Evolutionary conservation across 2,888 invertebrate species (phyloP).

Genomic region (Oxyteleia sp.): DNA sequence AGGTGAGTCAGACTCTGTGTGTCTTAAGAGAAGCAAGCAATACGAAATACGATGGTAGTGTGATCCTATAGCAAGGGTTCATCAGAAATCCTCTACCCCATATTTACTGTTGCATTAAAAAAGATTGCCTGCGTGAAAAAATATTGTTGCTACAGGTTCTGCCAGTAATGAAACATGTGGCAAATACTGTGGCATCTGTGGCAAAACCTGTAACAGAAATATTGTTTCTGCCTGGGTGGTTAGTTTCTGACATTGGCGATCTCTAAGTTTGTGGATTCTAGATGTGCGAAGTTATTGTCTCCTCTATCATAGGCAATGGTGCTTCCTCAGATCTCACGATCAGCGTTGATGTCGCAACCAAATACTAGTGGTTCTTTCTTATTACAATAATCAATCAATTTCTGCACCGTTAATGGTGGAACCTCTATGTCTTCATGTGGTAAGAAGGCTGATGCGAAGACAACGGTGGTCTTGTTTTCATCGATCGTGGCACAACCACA

Average conservation of each 20-base stretch:
- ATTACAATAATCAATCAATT: background rate
- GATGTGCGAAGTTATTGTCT: too few relatives aligned
- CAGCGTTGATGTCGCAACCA: background rate
- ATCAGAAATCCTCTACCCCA: background rate
- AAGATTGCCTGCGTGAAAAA: background rate
- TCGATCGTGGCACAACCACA: too few relatives aligned
- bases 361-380: background rate
- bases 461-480: background rate
- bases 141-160: too few relatives aligned
- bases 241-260: too few relatives aligned
- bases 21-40: too few relatives aligned
- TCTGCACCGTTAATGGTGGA: background rate
- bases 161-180: too few relatives aligned
- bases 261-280: too few relatives aligned
- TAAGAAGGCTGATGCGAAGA: conserved; percentile 26
- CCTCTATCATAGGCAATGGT: background rate
- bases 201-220: too few relatives aligned
- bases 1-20: background rate
- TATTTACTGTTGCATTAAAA: too few relatives aligned
- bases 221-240: too few relatives aligned
- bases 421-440: background rate
- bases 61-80: background rate
- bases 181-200: too few relatives aligned
- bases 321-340: background rate
- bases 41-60: background rate